phyloP scores from a whole-genome alignment of 2,888 invertebrate genomes.

The Lasioglossum figueresi region DNA sequence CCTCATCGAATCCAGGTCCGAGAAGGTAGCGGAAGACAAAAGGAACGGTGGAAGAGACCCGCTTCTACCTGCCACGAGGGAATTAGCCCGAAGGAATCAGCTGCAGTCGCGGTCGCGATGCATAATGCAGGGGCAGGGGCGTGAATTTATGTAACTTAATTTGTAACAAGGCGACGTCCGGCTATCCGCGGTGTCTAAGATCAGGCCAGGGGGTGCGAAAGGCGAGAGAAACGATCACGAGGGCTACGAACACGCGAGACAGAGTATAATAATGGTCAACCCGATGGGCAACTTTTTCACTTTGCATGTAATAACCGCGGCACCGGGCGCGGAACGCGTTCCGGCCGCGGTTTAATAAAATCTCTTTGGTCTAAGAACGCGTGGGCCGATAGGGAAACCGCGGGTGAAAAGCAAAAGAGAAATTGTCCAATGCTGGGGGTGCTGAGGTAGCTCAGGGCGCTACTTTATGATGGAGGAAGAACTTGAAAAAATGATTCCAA shows the following conservation, averaged over 20 bases:
- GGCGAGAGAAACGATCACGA: slow-evolving; percentile 13
- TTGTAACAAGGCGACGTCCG: slow-evolving; percentile 63
- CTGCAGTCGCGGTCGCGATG: slow-evolving; percentile 40
- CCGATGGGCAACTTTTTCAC: slow-evolving; percentile 72
- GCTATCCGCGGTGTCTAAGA: slow-evolving; percentile 32
- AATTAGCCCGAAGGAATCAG: slow-evolving; percentile 61
- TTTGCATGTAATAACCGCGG: slow-evolving; percentile 68
- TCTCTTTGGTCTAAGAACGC: slow-evolving; percentile 68
- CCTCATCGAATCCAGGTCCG: slow-evolving; percentile 3
- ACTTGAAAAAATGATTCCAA: background rate
- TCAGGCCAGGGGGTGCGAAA: slow-evolving; percentile 1
- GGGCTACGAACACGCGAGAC: slow-evolving; percentile 34
- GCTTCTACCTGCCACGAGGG: slow-evolving; percentile 41
- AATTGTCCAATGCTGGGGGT: background rate
- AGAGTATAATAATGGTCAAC: slow-evolving; percentile 64
- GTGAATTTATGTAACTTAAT: slow-evolving; percentile 72
- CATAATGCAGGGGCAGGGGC: slow-evolving; percentile 61
- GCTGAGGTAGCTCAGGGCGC: background rate
- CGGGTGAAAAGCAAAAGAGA: background rate
- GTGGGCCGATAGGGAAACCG: slow-evolving; percentile 19
- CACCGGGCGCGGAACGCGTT: slow-evolving; percentile 34
- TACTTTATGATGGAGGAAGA: background rate
- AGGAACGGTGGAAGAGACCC: background rate
- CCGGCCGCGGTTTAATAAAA: slow-evolving; percentile 64
- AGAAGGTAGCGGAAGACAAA: slow-evolving; percentile 7